phyloP scores from a whole-genome alignment of 2,888 invertebrate genomes.

The Leptogaster cylindrica region DNA sequence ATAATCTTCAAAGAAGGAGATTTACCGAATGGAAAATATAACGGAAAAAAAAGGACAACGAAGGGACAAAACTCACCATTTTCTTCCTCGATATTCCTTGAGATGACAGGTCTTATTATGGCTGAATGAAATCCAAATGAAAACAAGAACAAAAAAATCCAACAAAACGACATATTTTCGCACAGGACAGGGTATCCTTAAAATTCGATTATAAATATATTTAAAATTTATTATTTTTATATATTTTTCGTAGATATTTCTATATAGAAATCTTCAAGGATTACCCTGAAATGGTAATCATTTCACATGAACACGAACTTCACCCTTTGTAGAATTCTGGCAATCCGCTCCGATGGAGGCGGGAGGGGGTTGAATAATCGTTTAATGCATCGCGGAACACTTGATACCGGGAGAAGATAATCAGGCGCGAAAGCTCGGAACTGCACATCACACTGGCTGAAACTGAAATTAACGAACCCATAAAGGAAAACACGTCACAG shows the following conservation, averaged over 20 bases:
- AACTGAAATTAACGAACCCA: background rate
- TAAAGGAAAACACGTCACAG: conserved; percentile 24
- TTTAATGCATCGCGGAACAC: conserved; percentile 6
- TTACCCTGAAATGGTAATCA: too few species aligned
- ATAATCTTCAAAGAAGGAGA: background rate
- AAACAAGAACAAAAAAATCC: conserved; percentile 48
- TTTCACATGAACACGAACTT: background rate
- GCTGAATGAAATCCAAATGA: conserved; percentile 45
- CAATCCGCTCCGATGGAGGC: too few species aligned
- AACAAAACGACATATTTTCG: conserved; percentile 42
- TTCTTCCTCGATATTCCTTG: conserved; percentile 60
- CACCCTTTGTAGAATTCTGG: background rate
- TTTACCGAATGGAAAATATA: background rate
- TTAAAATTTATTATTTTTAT: background rate
- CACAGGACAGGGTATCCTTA: conserved; percentile 2
- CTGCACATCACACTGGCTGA: background rate
- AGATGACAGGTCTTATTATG: conserved; percentile 52
- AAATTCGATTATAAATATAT: background rate
- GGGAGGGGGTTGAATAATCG: too few species aligned
- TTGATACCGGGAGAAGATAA: background rate
- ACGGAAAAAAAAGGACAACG: background rate
- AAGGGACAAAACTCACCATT: conserved; percentile 56
- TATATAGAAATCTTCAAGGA: too few species aligned
- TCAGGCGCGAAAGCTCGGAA: background rate
- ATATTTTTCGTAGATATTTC: background rate